A percentile compares a stretch with the other conserved stretches of the same genome.
These are phyloP conservation scores for Phodopus roborovskii DNA, from an alignment of 2,113 vertebrate species.

Conservation along the genomic window DNA sequence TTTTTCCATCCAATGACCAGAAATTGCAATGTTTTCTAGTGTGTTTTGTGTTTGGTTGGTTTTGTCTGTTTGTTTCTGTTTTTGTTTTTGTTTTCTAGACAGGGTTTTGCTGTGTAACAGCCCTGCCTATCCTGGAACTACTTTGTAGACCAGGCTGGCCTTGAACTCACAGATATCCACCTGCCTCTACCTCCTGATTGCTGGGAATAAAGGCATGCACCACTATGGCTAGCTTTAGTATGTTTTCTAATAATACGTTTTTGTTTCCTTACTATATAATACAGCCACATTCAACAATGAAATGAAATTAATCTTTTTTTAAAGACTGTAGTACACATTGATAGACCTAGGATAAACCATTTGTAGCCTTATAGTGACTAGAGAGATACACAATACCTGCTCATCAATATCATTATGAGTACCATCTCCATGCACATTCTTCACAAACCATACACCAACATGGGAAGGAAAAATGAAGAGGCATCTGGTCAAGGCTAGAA, in stretches of 20 bases:
- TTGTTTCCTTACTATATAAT: slow-evolving; percentile 13
- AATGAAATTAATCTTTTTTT: slow-evolving; percentile 1
- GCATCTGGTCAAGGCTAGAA: neutral
- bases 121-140: neutral
- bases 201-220: neutral
- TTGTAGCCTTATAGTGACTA: neutral
- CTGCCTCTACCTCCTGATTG: neutral
- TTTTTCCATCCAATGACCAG: neutral
- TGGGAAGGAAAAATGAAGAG: neutral
- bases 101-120: neutral
- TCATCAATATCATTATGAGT: neutral
- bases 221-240: neutral
- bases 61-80: neutral
- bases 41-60: neutral
- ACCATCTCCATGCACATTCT: neutral
- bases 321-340: neutral
- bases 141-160: neutral
- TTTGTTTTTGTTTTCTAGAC: neutral
- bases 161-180: neutral
- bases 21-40: neutral
- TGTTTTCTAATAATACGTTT: neutral
- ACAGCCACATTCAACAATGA: neutral
- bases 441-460: neutral
- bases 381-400: neutral
- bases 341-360: neutral